These are phyloP conservation scores for Crotophaga sulcirostris DNA, from an alignment of 2,113 vertebrate species.

Conservation along the genomic window DNA sequence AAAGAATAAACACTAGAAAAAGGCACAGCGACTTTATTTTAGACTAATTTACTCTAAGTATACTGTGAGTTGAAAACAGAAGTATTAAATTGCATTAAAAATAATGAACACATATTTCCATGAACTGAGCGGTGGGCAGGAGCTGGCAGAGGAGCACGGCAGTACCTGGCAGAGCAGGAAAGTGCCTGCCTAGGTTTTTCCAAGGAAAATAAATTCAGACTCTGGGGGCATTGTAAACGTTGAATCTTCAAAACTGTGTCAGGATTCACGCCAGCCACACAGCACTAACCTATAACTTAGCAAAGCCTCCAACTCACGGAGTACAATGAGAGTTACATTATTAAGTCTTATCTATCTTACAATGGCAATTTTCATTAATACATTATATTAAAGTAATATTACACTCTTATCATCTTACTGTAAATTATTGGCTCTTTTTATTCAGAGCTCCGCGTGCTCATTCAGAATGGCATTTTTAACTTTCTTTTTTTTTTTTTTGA, in stretches of 20 bases:
- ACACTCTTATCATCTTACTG: slow-evolving; percentile 37
- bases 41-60: accelerated
- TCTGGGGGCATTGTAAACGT: background rate
- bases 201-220: background rate
- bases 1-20: background rate
- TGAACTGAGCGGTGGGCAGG: background rate
- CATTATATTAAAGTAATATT: slow-evolving; percentile 51
- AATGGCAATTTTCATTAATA: slow-evolving; percentile 61
- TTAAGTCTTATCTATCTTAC: slow-evolving; percentile 56
- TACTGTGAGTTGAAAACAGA: background rate
- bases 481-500: background rate
- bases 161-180: background rate
- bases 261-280: background rate
- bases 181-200: background rate
- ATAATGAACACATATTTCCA: background rate
- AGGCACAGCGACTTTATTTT: background rate
- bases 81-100: background rate
- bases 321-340: slow-evolving; percentile 44
- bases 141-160: background rate
- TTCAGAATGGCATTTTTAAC: slow-evolving; percentile 21
- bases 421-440: slow-evolving; percentile 57
- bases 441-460: background rate
- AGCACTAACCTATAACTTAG: slow-evolving; percentile 10
- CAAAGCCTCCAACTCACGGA: background rate
- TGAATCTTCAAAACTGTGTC: background rate